These are phyloP conservation scores for Oenanthe oenanthe DNA, from an alignment of 2,113 vertebrate genomes.

Conservation along the genomic window DNA sequence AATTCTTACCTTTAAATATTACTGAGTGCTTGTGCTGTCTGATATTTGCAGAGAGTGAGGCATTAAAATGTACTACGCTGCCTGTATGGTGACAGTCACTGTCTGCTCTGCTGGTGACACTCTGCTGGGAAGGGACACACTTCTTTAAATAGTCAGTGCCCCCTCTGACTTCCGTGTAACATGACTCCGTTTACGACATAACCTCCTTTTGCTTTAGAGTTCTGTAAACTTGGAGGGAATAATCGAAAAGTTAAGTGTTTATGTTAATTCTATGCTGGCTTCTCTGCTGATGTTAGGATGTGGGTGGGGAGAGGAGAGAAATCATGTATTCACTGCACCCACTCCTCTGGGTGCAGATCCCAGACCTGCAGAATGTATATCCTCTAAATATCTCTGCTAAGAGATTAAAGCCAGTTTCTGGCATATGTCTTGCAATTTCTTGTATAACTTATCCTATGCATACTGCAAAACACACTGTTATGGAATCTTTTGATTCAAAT, in stretches of 20 bases:
- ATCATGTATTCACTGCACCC: conserved; percentile 61
- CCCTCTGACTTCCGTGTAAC: not conserved
- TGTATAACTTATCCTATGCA: conserved; percentile 22
- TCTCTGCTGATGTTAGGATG: conserved; percentile 34
- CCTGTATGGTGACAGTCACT: not conserved
- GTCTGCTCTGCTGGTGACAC: not conserved
- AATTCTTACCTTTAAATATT: conserved; percentile 12
- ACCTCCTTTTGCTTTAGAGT: conserved; percentile 26
- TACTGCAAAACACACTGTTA: conserved; percentile 12
- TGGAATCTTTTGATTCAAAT: conserved; percentile 35
- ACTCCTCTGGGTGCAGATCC: conserved; percentile 51
- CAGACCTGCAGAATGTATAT: conserved; percentile 54
- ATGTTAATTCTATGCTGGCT: conserved; percentile 56
- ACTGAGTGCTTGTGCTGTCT: not conserved
- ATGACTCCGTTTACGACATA: not conserved
- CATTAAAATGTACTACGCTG: not conserved
- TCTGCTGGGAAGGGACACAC: not conserved
- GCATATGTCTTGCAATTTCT: conserved; percentile 50
- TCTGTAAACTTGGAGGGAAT: conserved; percentile 45
- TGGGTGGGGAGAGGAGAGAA: conserved; percentile 63
- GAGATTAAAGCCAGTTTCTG: conserved; percentile 32
- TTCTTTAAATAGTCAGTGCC: conserved; percentile 12
- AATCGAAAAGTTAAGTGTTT: conserved; percentile 47
- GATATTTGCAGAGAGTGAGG: not conserved
- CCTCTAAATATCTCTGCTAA: conserved; percentile 58